Evolutionary conservation across 2,888 invertebrate genomes (phyloP), one percentile per base, ranked within the genome.

Genomic region (Cylindroiulus punctatus): DNA sequence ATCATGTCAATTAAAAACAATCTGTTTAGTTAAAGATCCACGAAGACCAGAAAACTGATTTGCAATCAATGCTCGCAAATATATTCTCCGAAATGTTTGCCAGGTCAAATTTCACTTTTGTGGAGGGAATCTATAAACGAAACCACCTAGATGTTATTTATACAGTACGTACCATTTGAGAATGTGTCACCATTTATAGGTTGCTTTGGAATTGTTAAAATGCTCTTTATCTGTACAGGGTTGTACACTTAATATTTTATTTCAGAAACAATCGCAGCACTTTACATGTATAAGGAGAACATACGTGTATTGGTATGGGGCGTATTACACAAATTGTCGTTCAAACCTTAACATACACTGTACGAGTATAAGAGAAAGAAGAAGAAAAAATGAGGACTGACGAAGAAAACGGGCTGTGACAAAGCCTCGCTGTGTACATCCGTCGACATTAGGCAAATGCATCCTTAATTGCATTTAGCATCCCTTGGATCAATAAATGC

Each of bases 401-500:
- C 12, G 83, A 44, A n/a, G 83, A 83, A 44, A 44, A 83, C n/a
- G 19, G 44, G 83, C 30, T 76, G 30, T 76, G 26, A 52, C 26
- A 14, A 65, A 12, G 76, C 76, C 76, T 76, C 32, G 76, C 76
- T 76, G 76, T 76, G 76, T 26, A 76, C 32, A 76, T 76, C 76
- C 76, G 76, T 76, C 76, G 76, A 76, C 76, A 76, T 76, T 76
- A 76, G 76, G 76, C 76, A 44, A 83, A 44, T 42, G 83, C 83
- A 83, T 83, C 44, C 40, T 42, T 83, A 83, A 83, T 83, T 83
- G 40, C 83, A 40, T 83, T 83, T 83, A 42, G 44, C 44, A 83
- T 83, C 83, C 83, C 5, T 40, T 22, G 42, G 83, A 83, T 83
- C 83, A 44, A 83, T 83, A 83, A 83, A 83, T 83, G 83, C 83